phyloP scores from a whole-genome alignment of 2,797 vertebrate species.

The Sebastes vulpes region DNA sequence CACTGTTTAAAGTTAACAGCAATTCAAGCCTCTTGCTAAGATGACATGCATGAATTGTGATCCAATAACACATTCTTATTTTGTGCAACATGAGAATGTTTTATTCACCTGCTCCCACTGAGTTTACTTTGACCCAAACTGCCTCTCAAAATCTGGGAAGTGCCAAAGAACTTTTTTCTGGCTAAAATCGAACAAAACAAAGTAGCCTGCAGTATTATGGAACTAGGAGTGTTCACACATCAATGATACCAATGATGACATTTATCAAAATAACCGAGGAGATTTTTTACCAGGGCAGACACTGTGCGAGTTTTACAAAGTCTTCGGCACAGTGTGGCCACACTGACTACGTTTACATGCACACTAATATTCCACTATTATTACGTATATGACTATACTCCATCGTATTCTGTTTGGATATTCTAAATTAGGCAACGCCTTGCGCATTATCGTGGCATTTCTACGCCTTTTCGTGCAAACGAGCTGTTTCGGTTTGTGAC shows the following conservation, averaged over 20 bases:
- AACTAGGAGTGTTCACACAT: not conserved
- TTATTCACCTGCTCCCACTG: slow-evolving; percentile 54
- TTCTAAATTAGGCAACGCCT: not conserved
- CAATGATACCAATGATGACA: slow-evolving; percentile 3
- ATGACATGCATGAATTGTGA: slow-evolving; percentile 11
- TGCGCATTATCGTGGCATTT: no score
- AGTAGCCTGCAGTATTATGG: not conserved
- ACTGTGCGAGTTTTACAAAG: not conserved
- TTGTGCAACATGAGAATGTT: slow-evolving; percentile 34
- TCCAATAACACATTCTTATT: slow-evolving; percentile 37
- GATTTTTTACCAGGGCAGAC: slow-evolving; percentile 2
- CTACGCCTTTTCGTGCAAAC: no score
- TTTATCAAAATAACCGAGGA: slow-evolving; percentile 16
- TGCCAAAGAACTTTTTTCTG: slow-evolving; percentile 20
- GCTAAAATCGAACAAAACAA: not conserved
- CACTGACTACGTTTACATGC: not conserved
- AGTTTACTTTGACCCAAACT: slow-evolving; percentile 33
- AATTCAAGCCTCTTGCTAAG: slow-evolving; percentile 3
- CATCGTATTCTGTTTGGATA: not conserved
- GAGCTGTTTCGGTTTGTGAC: no score
- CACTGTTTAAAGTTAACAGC: slow-evolving; percentile 18
- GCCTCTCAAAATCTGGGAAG: slow-evolving; percentile 9
- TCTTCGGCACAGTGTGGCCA: not conserved
- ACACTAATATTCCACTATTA: not conserved
- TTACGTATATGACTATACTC: not conserved